Evolutionary conservation across 2,888 invertebrate genomes (phyloP).

Genomic region (Hyposoter dolosus): DNA sequence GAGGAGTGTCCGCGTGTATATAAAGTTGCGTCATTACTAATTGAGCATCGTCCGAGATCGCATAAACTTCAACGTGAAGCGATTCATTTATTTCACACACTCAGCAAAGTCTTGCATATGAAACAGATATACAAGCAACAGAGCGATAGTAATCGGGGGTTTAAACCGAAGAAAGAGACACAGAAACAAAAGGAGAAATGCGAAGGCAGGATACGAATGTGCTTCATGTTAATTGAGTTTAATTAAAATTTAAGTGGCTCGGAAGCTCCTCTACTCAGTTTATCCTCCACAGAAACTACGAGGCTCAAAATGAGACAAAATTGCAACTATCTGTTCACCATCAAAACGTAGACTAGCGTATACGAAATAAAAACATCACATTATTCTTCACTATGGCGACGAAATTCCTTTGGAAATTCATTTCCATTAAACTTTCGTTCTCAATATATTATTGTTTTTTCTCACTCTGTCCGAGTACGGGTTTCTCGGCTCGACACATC

Average conservation of each 20-base stretch:
- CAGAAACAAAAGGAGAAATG: background rate
- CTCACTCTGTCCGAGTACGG: background rate
- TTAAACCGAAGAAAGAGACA: background rate
- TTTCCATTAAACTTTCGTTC: background rate
- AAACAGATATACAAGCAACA: background rate
- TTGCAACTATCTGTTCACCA: background rate
- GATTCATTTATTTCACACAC: conserved; percentile 12
- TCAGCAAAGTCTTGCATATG: background rate
- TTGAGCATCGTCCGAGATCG: conserved; percentile 36
- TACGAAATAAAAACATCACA: background rate
- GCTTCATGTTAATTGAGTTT: conserved; percentile 1
- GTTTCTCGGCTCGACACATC: background rate
- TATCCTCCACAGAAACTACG: background rate
- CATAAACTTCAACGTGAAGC: conserved; percentile 31
- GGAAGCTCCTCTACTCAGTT: background rate
- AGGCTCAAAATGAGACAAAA: background rate
- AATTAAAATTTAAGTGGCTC: background rate
- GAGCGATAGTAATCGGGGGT: background rate
- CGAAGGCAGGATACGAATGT: background rate
- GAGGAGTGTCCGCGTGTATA: conserved; percentile 31
- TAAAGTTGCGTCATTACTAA: conserved; percentile 62
- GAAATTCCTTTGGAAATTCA: background rate
- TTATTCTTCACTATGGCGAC: background rate
- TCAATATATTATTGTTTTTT: background rate
- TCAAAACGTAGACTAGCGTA: background rate